These are phyloP conservation scores for Stegostoma tigrinum DNA, from an alignment of 2,113 vertebrate genomes.

Conservation along the genomic window DNA sequence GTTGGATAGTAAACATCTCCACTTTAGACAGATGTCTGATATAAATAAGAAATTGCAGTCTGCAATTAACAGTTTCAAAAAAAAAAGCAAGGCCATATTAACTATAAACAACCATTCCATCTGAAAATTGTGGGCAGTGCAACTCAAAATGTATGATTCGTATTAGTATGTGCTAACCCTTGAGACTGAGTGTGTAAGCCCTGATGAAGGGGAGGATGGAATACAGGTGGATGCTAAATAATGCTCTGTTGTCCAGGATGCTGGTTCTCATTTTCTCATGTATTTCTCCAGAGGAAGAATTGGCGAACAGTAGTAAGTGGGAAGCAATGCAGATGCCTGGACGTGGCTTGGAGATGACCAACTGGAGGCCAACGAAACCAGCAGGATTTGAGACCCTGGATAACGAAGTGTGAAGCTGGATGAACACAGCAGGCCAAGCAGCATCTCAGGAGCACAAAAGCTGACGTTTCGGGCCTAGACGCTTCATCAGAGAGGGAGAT, in stretches of 20 bases:
- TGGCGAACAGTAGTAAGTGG: too few relatives aligned
- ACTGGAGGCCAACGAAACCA: neutral
- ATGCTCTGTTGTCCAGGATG: neutral
- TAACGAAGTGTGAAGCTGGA: too few relatives aligned
- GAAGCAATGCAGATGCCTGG: neutral
- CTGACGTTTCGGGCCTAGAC: too few relatives aligned
- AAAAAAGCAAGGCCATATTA: neutral
- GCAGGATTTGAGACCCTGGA: too few relatives aligned
- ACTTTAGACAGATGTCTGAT: constrained; percentile 89
- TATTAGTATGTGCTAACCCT: neutral
- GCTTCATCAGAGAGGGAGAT: too few relatives aligned
- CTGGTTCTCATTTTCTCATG: neutral
- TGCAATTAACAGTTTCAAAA: neutral
- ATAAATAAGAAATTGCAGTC: neutral
- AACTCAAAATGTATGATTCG: neutral
- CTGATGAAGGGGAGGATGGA: neutral
- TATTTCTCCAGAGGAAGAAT: neutral
- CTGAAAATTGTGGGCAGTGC: neutral
- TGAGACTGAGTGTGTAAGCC: neutral
- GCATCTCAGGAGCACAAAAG: too few relatives aligned
- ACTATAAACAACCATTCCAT: neutral
- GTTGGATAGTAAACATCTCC: constrained; percentile 90
- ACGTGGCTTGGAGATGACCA: neutral
- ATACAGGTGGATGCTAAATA: neutral
- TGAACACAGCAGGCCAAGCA: too few relatives aligned